These are phyloP conservation scores for Dioctria linearis DNA, from an alignment of 2,888 invertebrate genomes.

Conservation along the genomic window DNA sequence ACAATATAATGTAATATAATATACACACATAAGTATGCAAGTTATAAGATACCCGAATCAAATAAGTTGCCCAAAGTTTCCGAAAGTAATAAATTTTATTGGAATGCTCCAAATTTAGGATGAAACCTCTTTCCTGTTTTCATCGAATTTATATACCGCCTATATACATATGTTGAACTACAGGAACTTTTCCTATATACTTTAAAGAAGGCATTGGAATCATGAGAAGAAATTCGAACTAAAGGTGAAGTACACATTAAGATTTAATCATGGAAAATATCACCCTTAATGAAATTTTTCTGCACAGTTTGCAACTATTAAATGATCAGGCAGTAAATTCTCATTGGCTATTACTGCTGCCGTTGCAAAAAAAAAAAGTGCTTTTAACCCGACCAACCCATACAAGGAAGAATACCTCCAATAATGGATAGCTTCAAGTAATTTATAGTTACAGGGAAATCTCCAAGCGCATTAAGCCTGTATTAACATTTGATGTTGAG, in stretches of 20 bases:
- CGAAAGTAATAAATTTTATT: slow-evolving; percentile 25
- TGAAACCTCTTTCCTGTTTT: slow-evolving; percentile 25
- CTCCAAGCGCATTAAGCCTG: slow-evolving; percentile 24
- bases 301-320: slow-evolving; percentile 37
- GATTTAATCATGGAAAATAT: slow-evolving; percentile 37
- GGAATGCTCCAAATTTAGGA: slow-evolving; percentile 25
- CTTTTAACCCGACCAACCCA: background rate
- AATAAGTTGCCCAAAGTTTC: slow-evolving; percentile 30
- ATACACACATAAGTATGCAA: background rate
- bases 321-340: slow-evolving; percentile 42
- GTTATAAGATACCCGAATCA: slow-evolving; percentile 12
- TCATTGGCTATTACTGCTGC: slow-evolving; percentile 5
- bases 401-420: slow-evolving; percentile 20
- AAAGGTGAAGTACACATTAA: slow-evolving; percentile 36
- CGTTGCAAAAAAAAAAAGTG: background rate
- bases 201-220: background rate
- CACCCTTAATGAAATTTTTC: slow-evolving; percentile 43
- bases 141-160: slow-evolving; percentile 7
- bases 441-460: slow-evolving; percentile 30
- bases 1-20: no score
- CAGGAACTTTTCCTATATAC: no score
- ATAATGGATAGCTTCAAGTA: slow-evolving; percentile 33
- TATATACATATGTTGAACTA: background rate
- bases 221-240: background rate
- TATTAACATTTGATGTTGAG: slow-evolving; percentile 9